Base-by-base conservation (phyloP, 2,888 invertebrate species). In the Trissolcus brochymenae region DNA sequence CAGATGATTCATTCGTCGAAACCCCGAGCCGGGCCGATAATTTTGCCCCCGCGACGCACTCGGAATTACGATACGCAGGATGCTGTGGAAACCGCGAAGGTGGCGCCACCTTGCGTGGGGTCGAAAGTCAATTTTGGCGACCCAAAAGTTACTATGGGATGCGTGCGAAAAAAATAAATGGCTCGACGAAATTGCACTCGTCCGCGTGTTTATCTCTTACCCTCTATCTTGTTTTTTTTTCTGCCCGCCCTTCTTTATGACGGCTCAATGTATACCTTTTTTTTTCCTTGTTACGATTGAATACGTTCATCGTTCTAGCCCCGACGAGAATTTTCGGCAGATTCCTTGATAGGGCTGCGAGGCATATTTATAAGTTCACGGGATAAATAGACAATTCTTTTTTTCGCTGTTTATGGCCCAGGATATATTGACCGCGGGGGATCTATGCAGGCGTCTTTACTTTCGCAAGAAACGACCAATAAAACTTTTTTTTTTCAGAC, bases 91-190 rank as follows among this genome's bases (percentile, higher is more conserved):
- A 78, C 73, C 62, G 67, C 71, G 71, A 70, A 68, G 75, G 75
- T 75, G 78, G 71, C 71, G 74, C 70, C 60, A 64, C 41, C 62
- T 72, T 1, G 53, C 78, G 78, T 67, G 62, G 79, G 79, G 79
- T 79, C 79, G 78, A 78, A 78, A 78, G 78, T 78, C 78, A 78
- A 78, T 78, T 78, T 78, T 72, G 68, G 68, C 35, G 35, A 35
- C 75, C 66, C 71, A 54, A 74, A 66, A 65, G 13, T 50, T 35
- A 11, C 71, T 49, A n/a, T n/a, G 9, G 43, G 67, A 56, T 62
- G 60, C 68, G 74, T 55, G 74, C 74, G 71, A 71, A 62, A 75
- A 83, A 82, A 79, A 82, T 78, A 81, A 82, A 82, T 75, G 78
- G 74, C 78, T 77, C 73, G 70, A 62, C 70, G 78, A 77, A 82